Evolutionary conservation across 1,140 invertebrate genomes (phyloP).

Genomic region (Drosophila tropicalis): DNA sequence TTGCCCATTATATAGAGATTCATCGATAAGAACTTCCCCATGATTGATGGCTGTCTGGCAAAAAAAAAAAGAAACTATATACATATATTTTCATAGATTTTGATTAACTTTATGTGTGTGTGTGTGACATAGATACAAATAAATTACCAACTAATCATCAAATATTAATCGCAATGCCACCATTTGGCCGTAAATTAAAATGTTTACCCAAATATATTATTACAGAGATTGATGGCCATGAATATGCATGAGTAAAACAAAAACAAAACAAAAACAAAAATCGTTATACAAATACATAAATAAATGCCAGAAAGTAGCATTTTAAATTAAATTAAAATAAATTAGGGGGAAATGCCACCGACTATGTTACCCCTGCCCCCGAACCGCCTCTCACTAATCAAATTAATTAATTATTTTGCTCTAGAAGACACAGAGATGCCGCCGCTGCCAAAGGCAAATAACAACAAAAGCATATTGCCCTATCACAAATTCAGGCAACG

Average conservation of each 20-base stretch:
- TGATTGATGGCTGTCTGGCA: constrained; percentile 10
- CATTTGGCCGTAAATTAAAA: constrained; percentile 70
- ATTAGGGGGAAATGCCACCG: constrained; percentile 57
- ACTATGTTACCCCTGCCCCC: constrained; percentile 24
- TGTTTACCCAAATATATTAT: constrained; percentile 71
- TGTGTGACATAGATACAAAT: constrained; percentile 49
- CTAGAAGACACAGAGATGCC: constrained; percentile 60
- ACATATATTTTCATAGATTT: constrained; percentile 54
- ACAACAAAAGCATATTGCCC: constrained; percentile 1
- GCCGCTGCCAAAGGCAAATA: constrained; percentile 41
- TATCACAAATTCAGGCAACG: background rate
- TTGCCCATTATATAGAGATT: constrained; percentile 28
- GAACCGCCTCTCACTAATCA: constrained; percentile 46
- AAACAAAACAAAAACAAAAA: background rate
- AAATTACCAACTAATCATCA: constrained; percentile 71
- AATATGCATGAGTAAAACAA: constrained; percentile 62
- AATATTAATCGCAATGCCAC: constrained; percentile 69
- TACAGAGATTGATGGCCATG: constrained; percentile 49
- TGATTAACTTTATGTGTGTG: constrained; percentile 24
- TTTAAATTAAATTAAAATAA: constrained; percentile 71
- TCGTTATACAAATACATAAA: background rate
- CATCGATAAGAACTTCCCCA: constrained; percentile 25
- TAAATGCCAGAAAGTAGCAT: constrained; percentile 20
- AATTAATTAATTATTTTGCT: constrained; percentile 76
- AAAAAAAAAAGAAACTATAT: background rate